phyloP scores from a whole-genome alignment of 2,113 vertebrate species.

The Cacatua alba region DNA sequence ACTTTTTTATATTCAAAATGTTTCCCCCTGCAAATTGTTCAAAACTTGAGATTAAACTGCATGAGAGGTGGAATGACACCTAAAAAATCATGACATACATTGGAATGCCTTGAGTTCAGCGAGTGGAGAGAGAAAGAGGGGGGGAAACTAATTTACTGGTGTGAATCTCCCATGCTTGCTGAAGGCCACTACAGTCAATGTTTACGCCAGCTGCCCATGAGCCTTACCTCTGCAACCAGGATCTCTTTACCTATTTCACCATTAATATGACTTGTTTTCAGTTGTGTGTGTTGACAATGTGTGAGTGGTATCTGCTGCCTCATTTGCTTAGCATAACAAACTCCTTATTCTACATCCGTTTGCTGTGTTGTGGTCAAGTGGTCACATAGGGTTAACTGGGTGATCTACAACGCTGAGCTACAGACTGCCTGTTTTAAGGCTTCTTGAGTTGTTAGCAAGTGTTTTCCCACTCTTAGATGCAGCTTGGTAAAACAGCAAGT shows the following conservation, averaged over 20 bases:
- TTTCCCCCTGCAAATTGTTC: slow-evolving; percentile 31
- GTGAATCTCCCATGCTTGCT: neutral
- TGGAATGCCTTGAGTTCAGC: neutral
- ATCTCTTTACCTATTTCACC: neutral
- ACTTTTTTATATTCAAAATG: slow-evolving; percentile 51
- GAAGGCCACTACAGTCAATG: neutral
- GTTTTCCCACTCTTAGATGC: neutral
- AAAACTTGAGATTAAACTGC: slow-evolving; percentile 48
- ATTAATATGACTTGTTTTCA: neutral
- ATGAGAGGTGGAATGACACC: slow-evolving; percentile 27
- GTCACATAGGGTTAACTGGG: neutral
- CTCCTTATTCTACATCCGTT: neutral
- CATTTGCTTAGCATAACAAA: neutral
- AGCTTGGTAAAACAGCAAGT: neutral
- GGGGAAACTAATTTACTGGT: neutral
- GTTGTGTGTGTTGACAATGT: neutral
- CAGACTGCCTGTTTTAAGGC: neutral
- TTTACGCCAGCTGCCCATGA: neutral
- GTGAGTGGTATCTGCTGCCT: neutral
- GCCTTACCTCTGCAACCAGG: neutral
- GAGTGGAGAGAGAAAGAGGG: neutral
- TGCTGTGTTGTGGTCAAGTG: neutral
- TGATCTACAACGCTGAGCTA: neutral
- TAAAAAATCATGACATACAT: neutral
- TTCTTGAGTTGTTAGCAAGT: neutral